phyloP scores from a whole-genome alignment of 2,113 vertebrate genomes.

The Todiramphus chloris region DNA sequence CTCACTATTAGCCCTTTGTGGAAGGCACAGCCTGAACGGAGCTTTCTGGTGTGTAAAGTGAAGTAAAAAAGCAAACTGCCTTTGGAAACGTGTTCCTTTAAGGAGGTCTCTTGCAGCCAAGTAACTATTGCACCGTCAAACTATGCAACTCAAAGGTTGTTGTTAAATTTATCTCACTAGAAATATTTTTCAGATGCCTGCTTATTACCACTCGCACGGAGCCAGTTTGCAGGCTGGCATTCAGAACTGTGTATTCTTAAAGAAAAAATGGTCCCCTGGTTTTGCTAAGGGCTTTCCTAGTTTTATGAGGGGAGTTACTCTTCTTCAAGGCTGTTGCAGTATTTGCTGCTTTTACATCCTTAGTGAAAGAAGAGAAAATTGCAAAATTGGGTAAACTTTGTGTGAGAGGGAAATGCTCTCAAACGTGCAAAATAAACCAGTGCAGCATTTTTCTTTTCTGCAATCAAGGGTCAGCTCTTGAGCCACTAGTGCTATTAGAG shows the following conservation, averaged over 20 bases:
- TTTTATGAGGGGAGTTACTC: not conserved
- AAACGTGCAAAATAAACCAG: not conserved
- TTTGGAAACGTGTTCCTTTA: not conserved
- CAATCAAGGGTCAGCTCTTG: not conserved
- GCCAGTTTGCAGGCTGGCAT: not conserved
- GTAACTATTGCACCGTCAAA: not conserved
- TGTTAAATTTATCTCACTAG: slow-evolving; percentile 56
- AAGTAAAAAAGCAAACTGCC: not conserved
- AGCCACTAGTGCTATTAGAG: not conserved
- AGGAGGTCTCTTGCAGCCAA: not conserved
- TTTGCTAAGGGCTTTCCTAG: not conserved
- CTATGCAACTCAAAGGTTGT: slow-evolving; percentile 29
- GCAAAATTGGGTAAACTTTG: not conserved
- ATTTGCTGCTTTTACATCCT: not conserved
- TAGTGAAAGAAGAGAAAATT: not conserved
- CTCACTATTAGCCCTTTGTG: rapidly evolving
- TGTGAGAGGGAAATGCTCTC: not conserved
- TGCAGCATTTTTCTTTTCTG: not conserved
- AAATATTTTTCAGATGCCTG: slow-evolving; percentile 44
- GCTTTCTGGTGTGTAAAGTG: not conserved
- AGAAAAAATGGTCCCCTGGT: not conserved
- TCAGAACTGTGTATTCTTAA: not conserved
- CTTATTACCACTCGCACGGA: not conserved
- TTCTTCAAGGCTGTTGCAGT: not conserved
- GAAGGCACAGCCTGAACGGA: not conserved